phyloP scores from a whole-genome alignment of 2,888 invertebrate genomes.

The Apamea epomidion region DNA sequence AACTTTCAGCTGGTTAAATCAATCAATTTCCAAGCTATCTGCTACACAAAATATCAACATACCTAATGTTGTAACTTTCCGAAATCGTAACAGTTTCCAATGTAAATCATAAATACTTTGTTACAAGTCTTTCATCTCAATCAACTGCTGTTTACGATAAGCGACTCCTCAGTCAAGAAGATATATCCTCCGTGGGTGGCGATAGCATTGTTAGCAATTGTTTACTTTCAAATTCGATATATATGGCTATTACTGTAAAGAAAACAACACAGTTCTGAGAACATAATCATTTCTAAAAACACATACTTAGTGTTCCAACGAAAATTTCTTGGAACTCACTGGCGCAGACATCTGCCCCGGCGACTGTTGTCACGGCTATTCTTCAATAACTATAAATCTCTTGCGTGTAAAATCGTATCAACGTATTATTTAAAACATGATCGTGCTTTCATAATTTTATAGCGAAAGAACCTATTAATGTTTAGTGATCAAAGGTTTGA shows the following conservation, averaged over 20 bases:
- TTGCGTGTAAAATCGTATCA: slow-evolving; percentile 40
- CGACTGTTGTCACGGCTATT: slow-evolving; percentile 49
- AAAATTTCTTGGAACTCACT: slow-evolving; percentile 54
- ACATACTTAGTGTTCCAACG: slow-evolving; percentile 51
- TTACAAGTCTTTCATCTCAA: slow-evolving; percentile 17
- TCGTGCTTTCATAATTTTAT: slow-evolving; percentile 56
- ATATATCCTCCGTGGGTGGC: slow-evolving; percentile 34
- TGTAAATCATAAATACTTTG: slow-evolving; percentile 31
- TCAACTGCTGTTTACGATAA: slow-evolving; percentile 26
- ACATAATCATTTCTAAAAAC: slow-evolving; percentile 63
- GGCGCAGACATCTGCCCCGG: slow-evolving; percentile 31
- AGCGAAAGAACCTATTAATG: slow-evolving; percentile 51
- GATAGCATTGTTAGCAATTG: slow-evolving; percentile 22
- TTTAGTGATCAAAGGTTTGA: slow-evolving; percentile 54
- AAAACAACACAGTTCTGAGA: slow-evolving; percentile 60
- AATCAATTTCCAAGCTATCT: background rate
- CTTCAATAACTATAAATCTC: slow-evolving; percentile 58
- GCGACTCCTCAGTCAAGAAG: background rate
- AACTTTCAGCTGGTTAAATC: background rate
- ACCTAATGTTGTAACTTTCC: background rate
- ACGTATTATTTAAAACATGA: slow-evolving; percentile 51
- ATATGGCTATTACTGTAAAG: slow-evolving; percentile 22
- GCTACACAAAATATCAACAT: slow-evolving; percentile 13
- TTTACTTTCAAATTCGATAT: slow-evolving; percentile 56
- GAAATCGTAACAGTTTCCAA: slow-evolving; percentile 19